phyloP scores from a whole-genome alignment of 1,140 invertebrate genomes.

The Euglossa dilemma region DNA sequence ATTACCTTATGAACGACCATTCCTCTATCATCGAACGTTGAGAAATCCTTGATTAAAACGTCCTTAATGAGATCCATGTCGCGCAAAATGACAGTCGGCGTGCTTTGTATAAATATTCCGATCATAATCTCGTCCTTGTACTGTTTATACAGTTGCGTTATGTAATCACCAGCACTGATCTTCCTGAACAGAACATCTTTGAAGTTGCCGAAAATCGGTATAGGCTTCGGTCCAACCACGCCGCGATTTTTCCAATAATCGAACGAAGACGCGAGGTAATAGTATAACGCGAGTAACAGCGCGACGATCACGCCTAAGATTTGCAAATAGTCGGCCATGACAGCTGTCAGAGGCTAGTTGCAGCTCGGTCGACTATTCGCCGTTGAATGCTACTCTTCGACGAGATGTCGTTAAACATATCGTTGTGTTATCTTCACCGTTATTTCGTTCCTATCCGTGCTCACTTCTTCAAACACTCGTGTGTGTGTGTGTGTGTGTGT shows the following conservation, averaged over 20 bases:
- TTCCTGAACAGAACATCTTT: conserved; percentile 49
- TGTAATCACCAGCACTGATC: conserved; percentile 17
- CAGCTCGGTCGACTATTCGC: no score
- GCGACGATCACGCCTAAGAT: neutral
- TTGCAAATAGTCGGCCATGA: neutral
- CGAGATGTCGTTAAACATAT: no score
- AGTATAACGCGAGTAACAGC: conserved; percentile 53
- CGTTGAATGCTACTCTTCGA: no score
- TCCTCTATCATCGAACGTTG: conserved; percentile 77
- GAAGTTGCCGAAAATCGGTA: conserved; percentile 72
- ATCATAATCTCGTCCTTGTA: conserved; percentile 74
- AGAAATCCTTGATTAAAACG: conserved; percentile 82
- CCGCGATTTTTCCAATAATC: conserved; percentile 73
- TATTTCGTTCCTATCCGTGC: no score
- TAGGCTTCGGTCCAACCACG: conserved; percentile 68
- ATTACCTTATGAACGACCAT: conserved; percentile 61
- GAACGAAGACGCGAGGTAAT: conserved; percentile 54
- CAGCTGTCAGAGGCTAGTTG: rapidly evolving
- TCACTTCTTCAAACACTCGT: no score
- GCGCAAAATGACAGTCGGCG: conserved; percentile 73
- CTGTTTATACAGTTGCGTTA: conserved; percentile 57
- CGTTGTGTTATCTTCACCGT: no score
- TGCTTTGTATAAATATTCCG: conserved; percentile 77
- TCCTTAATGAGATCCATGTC: conserved; percentile 81
- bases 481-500: no score